Evolutionary conservation across 2,797 vertebrate genomes (phyloP).

Genomic region (Apodemus agrarius): DNA sequence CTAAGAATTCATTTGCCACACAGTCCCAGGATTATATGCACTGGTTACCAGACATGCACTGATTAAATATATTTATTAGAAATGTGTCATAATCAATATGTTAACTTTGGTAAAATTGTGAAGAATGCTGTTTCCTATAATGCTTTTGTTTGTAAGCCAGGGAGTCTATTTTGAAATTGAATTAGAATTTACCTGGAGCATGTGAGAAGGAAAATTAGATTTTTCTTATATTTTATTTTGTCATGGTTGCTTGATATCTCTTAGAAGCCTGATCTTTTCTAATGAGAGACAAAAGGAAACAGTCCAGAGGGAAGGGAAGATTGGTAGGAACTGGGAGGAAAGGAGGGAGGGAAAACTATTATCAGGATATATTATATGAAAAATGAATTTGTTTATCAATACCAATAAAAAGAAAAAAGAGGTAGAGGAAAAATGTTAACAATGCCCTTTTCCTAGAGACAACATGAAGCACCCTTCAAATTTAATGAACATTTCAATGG

Average conservation of each 20-base stretch:
- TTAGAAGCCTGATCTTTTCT: background rate
- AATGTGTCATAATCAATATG: background rate
- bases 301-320: background rate
- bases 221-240: background rate
- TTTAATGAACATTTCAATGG: background rate
- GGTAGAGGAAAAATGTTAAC: background rate
- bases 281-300: background rate
- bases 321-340: background rate
- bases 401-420: background rate
- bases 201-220: background rate
- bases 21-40: background rate
- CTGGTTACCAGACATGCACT: background rate
- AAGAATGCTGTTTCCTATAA: background rate
- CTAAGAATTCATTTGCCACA: background rate
- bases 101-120: background rate
- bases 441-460: background rate
- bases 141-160: background rate
- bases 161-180: background rate
- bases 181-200: background rate
- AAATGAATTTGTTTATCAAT: background rate
- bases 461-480: background rate
- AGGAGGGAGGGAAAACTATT: background rate
- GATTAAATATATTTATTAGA: background rate
- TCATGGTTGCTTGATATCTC: background rate
- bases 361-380: background rate